A percentile compares a stretch with the other conserved stretches of the same genome.
Conservation (phyloP, 2,113 vertebrate genomes). For the Coturnix japonica region DNA sequence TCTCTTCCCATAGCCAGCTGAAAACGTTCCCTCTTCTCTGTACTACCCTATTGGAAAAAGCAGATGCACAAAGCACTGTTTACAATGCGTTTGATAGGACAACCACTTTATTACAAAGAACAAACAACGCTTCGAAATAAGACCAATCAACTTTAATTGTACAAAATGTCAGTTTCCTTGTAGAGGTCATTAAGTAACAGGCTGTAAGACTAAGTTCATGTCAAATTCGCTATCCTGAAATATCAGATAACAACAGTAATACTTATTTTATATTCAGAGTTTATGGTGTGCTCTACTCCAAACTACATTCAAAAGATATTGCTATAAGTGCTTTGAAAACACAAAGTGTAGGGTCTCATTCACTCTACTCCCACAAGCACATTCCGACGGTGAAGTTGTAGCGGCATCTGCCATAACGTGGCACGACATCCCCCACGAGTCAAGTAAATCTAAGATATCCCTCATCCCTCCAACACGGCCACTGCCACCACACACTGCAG, state of each 20-base stretch:
- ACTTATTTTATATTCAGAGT: slow-evolving; percentile 51
- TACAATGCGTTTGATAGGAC: slow-evolving; percentile 4
- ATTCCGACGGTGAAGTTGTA: slow-evolving; percentile 57
- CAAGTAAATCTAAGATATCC: slow-evolving; percentile 10
- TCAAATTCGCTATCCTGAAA: slow-evolving; percentile 52
- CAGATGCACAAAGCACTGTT: not conserved
- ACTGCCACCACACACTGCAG: not conserved
- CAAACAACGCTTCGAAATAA: slow-evolving; percentile 60
- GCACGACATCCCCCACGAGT: not conserved
- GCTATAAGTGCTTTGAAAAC: slow-evolving; percentile 70
- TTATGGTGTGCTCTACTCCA: slow-evolving; percentile 68
- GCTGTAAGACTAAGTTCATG: slow-evolving; percentile 62
- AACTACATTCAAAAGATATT: slow-evolving; percentile 72
- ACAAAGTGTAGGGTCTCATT: slow-evolving; percentile 63
- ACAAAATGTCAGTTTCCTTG: slow-evolving; percentile 70
- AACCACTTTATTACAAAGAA: slow-evolving; percentile 78
- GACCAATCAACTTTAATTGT: slow-evolving; percentile 51
- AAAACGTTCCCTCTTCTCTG: not conserved
- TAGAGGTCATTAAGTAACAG: slow-evolving; percentile 63
- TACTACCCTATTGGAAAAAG: not conserved
- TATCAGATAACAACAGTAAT: slow-evolving; percentile 59
- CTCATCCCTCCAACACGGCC: not conserved
- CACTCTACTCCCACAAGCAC: slow-evolving; percentile 59
- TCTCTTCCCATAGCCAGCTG: not conserved
- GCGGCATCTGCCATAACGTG: not conserved